Evolutionary conservation across 1,140 invertebrate species (phyloP).

Genomic region (Nixonia krombeini): DNA sequence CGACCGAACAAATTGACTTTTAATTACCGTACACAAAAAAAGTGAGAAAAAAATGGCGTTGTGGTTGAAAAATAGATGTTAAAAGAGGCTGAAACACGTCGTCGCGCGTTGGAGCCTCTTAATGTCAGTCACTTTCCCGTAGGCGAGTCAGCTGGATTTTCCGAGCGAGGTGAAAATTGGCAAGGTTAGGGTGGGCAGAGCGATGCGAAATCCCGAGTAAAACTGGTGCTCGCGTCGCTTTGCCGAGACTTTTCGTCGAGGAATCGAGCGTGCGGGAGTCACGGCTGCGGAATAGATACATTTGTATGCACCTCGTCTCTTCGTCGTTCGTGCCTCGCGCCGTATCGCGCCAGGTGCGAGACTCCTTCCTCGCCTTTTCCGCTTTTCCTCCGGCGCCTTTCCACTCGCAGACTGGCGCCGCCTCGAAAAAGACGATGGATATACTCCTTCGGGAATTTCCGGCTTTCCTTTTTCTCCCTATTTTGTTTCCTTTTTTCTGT

Average conservation of each 20-base stretch:
- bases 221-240: neutral
- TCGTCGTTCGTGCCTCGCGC: slow-evolving; percentile 4
- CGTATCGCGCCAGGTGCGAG: slow-evolving; percentile 25
- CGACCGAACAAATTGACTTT: too few species aligned
- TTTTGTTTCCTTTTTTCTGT: too few species aligned
- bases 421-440: too few species aligned
- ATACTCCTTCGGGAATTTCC: too few species aligned
- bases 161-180: slow-evolving; percentile 22
- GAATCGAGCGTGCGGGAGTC: slow-evolving; percentile 1
- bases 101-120: slow-evolving; percentile 12
- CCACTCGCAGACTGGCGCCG: too few species aligned
- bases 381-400: slow-evolving; percentile 20
- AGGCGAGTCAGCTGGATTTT: slow-evolving; percentile 12
- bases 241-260: slow-evolving; percentile 8
- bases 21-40: too few species aligned
- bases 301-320: slow-evolving; percentile 20
- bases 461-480: too few species aligned
- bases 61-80: too few species aligned
- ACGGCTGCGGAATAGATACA: slow-evolving; percentile 14
- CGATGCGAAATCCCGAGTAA: slow-evolving; percentile 10
- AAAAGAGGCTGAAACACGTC: too few species aligned
- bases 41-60: too few species aligned
- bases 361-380: slow-evolving; percentile 4
- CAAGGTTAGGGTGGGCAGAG: neutral
- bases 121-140: slow-evolving; percentile 16